Evolutionary conservation across 2,797 vertebrate genomes (phyloP), one percentile per base, ranked within the genome.

Genomic region (Epinephelus coioides): DNA sequence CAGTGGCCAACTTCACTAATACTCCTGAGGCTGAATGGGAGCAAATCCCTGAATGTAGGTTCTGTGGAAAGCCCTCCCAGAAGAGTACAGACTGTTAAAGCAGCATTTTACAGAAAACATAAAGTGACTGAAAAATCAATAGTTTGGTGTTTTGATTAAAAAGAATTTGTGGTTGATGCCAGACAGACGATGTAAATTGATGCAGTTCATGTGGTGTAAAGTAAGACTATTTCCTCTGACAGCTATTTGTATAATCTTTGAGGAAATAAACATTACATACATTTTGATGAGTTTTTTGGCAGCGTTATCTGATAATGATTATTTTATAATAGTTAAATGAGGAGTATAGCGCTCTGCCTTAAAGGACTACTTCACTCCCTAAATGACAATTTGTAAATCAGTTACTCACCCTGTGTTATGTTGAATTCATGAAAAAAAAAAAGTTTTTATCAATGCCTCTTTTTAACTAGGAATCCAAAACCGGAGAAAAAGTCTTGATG

Each of bases 11-110:
- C 53, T 56, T 75, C 53, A 51, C 54, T 30, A 25, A 47, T 6
- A 18, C 53, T 66, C 38, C 53, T 49, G 9, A 44, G 38, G 49
- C 53, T 73, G 13, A 60, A 64, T 66, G 21, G 43, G 46, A 72
- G 27, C 13, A 59, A 50, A 66, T 69, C n/a, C 38, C 44, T 40
- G 21, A 30, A 13, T 43, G 19, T 43, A 46, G 55, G 17, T 14
- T 60, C n/a, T 51, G 38, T 44, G 40, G 54, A 73, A 68, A 47
- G n/a, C 6, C 4, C n/a, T 67, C 5, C 27, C 34, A 13, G 30
- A 34, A 38, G 40, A 55, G 23, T 1, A 5, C 44, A 38, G 4
- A 50, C 18, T 69, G 51, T 64, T 65, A 21, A 2, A n/a, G 53
- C 25, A 59, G 40, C 47, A 18, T 59, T 68, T 64, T 65, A 64